phyloP scores from a whole-genome alignment of 2,888 invertebrate genomes.

The Amiota mariae region DNA sequence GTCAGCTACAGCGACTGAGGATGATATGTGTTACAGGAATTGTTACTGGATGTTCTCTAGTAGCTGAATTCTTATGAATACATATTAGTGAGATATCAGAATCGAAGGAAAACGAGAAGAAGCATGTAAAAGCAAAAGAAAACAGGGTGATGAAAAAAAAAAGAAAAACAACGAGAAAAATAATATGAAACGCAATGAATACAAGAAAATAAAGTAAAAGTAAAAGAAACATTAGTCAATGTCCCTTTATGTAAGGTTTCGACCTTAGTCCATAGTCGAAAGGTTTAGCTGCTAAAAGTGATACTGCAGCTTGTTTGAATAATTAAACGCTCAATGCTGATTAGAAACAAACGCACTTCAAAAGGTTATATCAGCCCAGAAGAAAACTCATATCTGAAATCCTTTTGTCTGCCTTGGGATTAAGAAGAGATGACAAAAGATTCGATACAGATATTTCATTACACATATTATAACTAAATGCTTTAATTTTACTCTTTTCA shows the following conservation, averaged over 20 bases:
- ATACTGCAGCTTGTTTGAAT: neutral
- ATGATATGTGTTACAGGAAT: neutral
- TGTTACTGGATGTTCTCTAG: neutral
- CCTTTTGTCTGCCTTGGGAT: no score
- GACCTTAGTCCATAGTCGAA: neutral
- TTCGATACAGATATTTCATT: no score
- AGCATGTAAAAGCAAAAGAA: neutral
- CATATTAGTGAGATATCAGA: neutral
- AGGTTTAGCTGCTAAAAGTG: neutral
- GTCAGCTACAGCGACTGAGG: neutral
- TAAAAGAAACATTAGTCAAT: conserved; percentile 65
- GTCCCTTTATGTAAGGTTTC: conserved; percentile 47
- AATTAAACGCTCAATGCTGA: conserved; percentile 7
- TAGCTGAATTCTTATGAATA: neutral
- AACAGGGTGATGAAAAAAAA: neutral
- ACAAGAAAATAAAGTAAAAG: conserved; percentile 32
- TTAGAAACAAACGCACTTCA: neutral
- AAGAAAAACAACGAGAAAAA: conserved; percentile 16
- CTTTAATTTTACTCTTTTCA: no score
- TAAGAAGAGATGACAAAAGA: no score
- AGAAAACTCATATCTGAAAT: conserved; percentile 17
- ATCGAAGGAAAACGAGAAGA: neutral
- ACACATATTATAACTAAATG: no score
- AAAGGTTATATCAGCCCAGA: conserved; percentile 3
- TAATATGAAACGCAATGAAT: conserved; percentile 17